Evolutionary conservation across 2,797 vertebrate genomes (phyloP), one percentile per base, ranked within the genome.

Genomic region (Melanotaenia pygmaea): DNA sequence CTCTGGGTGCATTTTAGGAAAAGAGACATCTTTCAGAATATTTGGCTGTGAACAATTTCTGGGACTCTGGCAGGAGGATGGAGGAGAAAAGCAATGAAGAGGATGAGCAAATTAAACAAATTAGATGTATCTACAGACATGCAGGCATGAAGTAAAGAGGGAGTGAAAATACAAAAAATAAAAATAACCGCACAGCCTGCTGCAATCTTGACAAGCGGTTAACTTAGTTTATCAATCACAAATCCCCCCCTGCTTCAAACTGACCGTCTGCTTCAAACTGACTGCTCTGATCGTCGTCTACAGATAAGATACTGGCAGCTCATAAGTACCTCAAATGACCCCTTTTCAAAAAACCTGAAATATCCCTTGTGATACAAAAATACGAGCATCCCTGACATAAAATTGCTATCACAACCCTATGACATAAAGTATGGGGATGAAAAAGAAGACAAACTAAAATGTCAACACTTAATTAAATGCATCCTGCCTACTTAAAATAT

Each of bases 401-500:
- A 22, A 54, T 18, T 3, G 13, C 14, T 47, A 9, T 60, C 53
- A 43, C 28, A 24, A 63, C 43, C 12, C 37, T 3, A 32, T 24
- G 38, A 77, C 40, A 70, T 37, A 50, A 28, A 71, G 35, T 37
- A 14, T 67, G 20, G 38, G 30, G 34, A 28, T 28, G 14, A 61
- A 58, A 16, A 35, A 63, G 32, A 18, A 38, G 11, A 30, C 28
- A 30, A 14, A 59, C 1, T 16, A 54, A 70, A 76, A 73, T 68
- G 45, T 67, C 47, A 80, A 67, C 51, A 64, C 80, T 60, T 75
- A 5, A 74, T 76, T 69, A 65, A 62, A 50, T 64, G 16, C 59
- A 16, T 60, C 6, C 4, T 1, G 13, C 14, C 11, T 61, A 40
- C 74, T 71, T 67, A 63, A 74, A 62, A 74, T 73, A 71, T 62